phyloP scores from a whole-genome alignment of 2,797 vertebrate genomes.

The Cetoscarus ocellatus region DNA sequence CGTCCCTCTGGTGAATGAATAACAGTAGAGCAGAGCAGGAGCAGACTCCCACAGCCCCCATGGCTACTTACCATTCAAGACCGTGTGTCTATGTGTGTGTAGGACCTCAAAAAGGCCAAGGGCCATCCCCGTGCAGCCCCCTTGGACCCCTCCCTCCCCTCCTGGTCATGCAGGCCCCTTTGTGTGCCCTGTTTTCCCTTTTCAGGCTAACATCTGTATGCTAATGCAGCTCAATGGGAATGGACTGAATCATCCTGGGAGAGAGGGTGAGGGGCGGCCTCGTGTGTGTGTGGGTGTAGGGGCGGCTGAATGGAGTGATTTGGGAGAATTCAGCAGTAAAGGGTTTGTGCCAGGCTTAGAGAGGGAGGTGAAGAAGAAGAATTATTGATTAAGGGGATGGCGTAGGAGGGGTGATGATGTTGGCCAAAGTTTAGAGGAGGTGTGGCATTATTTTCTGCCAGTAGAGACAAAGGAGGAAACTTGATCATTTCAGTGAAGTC shows the following conservation, averaged over 20 bases:
- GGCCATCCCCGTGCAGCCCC: constrained; percentile 59
- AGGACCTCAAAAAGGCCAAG: constrained; percentile 68
- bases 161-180: constrained; percentile 66
- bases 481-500: no score
- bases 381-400: constrained; percentile 34
- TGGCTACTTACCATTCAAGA: constrained; percentile 66
- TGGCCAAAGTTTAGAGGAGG: constrained; percentile 1
- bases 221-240: constrained; percentile 80
- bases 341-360: constrained; percentile 16
- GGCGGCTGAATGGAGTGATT: constrained; percentile 47
- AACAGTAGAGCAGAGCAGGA: constrained; percentile 54
- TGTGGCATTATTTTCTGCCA: neutral
- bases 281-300: constrained; percentile 19
- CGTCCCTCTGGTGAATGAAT: constrained; percentile 66
- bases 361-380: constrained; percentile 25
- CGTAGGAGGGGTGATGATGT: constrained; percentile 1
- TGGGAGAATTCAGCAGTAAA: constrained; percentile 50
- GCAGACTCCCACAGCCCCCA: constrained; percentile 64
- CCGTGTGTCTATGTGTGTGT: constrained; percentile 13
- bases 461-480: no score
- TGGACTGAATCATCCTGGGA: constrained; percentile 62
- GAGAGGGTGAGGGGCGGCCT: constrained; percentile 59
- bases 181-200: constrained; percentile 75
- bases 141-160: constrained; percentile 47
- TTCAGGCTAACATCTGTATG: constrained; percentile 88